Base-by-base conservation (phyloP, 2,888 invertebrate species). In the Hipparchia semele region DNA sequence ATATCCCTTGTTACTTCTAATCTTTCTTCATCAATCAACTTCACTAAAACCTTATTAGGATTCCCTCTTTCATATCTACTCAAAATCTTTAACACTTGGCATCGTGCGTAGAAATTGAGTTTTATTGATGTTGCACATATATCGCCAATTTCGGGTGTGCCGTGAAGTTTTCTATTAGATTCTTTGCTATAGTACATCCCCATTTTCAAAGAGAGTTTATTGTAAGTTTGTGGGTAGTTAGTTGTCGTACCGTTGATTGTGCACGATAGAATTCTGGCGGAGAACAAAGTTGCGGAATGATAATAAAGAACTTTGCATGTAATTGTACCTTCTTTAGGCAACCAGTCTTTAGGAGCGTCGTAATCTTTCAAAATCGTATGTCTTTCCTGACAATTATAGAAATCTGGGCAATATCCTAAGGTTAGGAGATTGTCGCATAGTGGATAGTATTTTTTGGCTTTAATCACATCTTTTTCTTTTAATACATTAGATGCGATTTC, bases 391-490 rank as follows among this genome's bases (percentile, higher is more conserved):
- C 97, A 97, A 61, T 90, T 87, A 81, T 90, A 90, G 67, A 86
- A 85, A 76, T 95, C 92, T 2, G 91, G 89, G 82, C 97, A 97
- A 71, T 90, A 88, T 6, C 97, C 97, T 78, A 96, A 95, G 49
- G 95, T 89, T 74, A 96, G 94, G 4, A 97, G 80, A 72, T 89
- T 94, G 23, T 94, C 88, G 81, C 97, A 97, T 10, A 97, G 81
- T 0, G 94, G 90, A 46, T 92, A 85, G 12, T 88, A 81, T 0
- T 81, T 82, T 70, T 87, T 77, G 12, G 94, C 90, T 82, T 94
- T 94, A 7, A 80, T 77, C 10, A 88, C 83, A 77, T 95, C 95
- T 77, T 90, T 88, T 62, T 86, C 81, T 9, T 77, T 79, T 65
- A 90, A 79, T 67, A 94, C 84, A 23, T 83, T 85, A 7, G 83